phyloP scores from a whole-genome alignment of 2,113 vertebrate species.

The Colius striatus region DNA sequence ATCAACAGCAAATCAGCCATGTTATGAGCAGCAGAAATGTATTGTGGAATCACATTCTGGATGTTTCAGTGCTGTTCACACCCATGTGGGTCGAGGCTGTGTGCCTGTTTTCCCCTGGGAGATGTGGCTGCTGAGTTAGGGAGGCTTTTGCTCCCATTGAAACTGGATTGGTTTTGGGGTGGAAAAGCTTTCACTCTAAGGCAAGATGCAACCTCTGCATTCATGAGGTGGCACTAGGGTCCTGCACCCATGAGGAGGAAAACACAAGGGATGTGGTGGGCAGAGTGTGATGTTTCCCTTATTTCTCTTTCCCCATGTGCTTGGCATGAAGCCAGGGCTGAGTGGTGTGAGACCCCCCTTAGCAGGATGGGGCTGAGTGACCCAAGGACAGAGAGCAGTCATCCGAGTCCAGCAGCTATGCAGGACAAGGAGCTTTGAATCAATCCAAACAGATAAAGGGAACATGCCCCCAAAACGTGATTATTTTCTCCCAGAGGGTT shows the following conservation, averaged over 20 bases:
- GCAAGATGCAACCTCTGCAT: neutral
- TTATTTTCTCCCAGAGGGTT: neutral
- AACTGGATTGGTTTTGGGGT: neutral
- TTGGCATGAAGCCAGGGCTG: neutral
- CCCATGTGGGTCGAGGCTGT: neutral
- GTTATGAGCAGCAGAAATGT: neutral
- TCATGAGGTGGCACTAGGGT: neutral
- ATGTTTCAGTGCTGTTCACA: neutral
- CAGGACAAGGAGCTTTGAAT: neutral
- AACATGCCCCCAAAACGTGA: accelerated
- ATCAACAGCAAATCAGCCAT: neutral
- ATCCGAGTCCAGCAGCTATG: neutral
- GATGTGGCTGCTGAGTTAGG: neutral
- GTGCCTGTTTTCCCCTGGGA: neutral
- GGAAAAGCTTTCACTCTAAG: neutral
- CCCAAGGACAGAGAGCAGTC: neutral
- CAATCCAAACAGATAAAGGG: neutral
- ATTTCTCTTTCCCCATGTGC: neutral
- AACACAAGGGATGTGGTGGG: neutral
- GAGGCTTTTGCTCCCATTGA: neutral
- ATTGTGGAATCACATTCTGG: neutral
- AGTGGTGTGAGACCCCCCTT: accelerated
- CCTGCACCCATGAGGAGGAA: neutral
- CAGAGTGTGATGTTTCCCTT: neutral
- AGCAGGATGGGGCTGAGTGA: neutral